These are phyloP conservation scores for Shinisaurus crocodilurus DNA, from an alignment of 2,113 vertebrate species.

Conservation along the genomic window DNA sequence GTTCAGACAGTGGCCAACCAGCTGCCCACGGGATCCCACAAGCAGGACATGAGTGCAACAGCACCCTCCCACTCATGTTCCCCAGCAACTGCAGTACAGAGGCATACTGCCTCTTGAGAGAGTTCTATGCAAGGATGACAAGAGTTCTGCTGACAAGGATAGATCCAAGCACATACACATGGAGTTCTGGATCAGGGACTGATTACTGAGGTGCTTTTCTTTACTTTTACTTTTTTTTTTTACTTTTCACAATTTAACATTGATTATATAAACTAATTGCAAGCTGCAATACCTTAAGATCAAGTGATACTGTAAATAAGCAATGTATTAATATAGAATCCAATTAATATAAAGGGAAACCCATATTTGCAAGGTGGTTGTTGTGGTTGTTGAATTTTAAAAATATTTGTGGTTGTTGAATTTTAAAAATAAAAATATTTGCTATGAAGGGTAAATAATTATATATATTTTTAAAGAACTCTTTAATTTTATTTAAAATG, in stretches of 20 bases:
- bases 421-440: not conserved
- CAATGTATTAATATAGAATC: not conserved
- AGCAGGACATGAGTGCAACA: too few species aligned
- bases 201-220: not conserved
- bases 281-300: not conserved
- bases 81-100: too few species aligned
- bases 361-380: not conserved
- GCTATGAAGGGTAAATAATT: not conserved
- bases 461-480: not conserved
- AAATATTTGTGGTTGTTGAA: not conserved
- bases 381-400: not conserved
- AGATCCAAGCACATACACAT: not conserved
- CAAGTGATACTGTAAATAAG: not conserved
- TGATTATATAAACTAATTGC: not conserved
- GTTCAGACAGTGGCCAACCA: too few species aligned
- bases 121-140: not conserved
- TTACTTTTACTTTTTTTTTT: not conserved
- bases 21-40: too few species aligned
- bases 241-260: not conserved
- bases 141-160: not conserved
- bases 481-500: too few species aligned
- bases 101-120: not conserved
- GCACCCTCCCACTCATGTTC: too few species aligned
- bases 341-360: not conserved
- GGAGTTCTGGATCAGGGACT: not conserved